Evolutionary conservation across 2,113 vertebrate species (phyloP).

Genomic region (Maccullochella peelii): DNA sequence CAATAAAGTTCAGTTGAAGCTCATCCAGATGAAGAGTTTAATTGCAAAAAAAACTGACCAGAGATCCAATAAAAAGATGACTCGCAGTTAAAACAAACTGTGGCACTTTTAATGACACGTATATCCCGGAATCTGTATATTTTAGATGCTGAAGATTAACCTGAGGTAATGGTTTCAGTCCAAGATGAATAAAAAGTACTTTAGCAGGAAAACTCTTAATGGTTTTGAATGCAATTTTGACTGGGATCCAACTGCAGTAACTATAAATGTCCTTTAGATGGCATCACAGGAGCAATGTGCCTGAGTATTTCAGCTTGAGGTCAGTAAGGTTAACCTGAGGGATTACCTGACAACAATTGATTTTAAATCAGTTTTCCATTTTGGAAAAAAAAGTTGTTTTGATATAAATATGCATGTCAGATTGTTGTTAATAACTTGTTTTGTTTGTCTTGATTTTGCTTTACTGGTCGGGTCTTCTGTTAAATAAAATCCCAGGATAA

Average conservation of each 20-base stretch:
- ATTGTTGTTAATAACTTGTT: neutral
- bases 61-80: neutral
- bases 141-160: neutral
- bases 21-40: neutral
- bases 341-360: neutral
- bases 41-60: neutral
- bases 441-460: slow-evolving; percentile 1
- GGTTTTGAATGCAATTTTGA: neutral
- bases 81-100: neutral
- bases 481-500: neutral
- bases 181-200: neutral
- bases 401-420: neutral
- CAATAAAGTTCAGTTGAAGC: neutral
- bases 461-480: neutral
- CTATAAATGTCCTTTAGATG: slow-evolving; percentile 49
- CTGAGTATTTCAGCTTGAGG: neutral
- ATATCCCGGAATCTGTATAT: neutral
- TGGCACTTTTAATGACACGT: neutral
- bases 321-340: neutral
- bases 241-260: slow-evolving; percentile 11
- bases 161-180: neutral
- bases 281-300: slow-evolving; percentile 39
- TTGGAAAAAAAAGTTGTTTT: neutral
- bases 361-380: neutral
- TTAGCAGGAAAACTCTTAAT: neutral